Evolutionary conservation across 2,797 vertebrate genomes (phyloP), one percentile per base, ranked within the genome.

Genomic region (Micrastur ruficollis): DNA sequence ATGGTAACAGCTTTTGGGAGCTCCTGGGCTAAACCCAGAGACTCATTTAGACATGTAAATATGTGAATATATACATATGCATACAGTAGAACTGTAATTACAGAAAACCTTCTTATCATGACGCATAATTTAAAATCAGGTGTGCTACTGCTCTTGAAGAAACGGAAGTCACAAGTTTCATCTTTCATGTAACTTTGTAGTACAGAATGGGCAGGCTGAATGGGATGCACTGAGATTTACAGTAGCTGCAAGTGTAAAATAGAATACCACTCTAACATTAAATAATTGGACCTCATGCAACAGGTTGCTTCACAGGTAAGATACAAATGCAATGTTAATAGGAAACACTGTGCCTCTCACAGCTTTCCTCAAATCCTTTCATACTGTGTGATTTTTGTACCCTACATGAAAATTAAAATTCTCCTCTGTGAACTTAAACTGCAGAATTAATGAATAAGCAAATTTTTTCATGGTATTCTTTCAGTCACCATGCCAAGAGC

Each of bases 1-100:
- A 73, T 88, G 47, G 19, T 81, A 93, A 79, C 73, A 93, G 59
- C 85, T 93, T 95, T 86, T 75, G 58, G 73, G 80, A 94, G 70
- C 58, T 79, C 46, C 50, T 87, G 44, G 12, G 9, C 19, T 67
- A 32, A 89, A 49, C 31, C 44, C 31, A 42, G 55, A 63, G 31
- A 36, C 53, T 86, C 23, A 3, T 71, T 78, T 42, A 42, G 50
- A n/a, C 26, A 5, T 42, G 15, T 74, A 66, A 68, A 70, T 58
- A 29, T 9, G 9, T 55, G 34, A 46, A 38, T 32, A 12, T 65
- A 23, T 34, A 14, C 9, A 9, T 62, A 26, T 44, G 44, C 17
- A 38, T 47, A n/a, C 6, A 11, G 36, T 22, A 73, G 22, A 50
- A 16, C 17, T 72, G 36, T 63, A 74, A 34, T 75, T 47, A 50